Evolutionary conservation across 2,888 invertebrate species (phyloP).

Genomic region (Pollenia griseotomentosa): DNA sequence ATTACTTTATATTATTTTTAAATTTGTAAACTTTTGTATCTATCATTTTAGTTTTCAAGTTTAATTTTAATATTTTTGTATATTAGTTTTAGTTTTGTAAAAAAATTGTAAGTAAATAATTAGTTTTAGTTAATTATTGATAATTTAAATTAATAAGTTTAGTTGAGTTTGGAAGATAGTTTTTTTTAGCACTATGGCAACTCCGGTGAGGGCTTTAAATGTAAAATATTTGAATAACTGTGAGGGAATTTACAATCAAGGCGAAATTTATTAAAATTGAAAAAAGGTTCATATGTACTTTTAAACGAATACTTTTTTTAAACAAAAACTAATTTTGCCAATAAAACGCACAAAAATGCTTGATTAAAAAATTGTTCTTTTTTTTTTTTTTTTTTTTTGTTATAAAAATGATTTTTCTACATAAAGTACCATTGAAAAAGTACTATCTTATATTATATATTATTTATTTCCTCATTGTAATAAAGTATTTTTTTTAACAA

Average conservation of each 20-base stretch:
- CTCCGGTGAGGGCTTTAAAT: too few relatives aligned
- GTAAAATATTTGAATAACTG: too few relatives aligned
- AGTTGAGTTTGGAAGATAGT: not conserved
- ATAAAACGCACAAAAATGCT: not conserved
- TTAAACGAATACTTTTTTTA: not conserved
- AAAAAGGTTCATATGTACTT: not conserved
- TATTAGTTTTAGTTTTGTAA: constrained; percentile 20
- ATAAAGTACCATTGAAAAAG: too few relatives aligned
- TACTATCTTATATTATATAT: too few relatives aligned
- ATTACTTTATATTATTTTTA: not conserved
- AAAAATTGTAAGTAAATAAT: not conserved
- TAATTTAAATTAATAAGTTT: constrained; percentile 11
- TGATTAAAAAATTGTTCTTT: too few relatives aligned
- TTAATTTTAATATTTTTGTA: not conserved
- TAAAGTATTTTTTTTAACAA: not conserved
- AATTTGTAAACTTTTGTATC: constrained; percentile 25
- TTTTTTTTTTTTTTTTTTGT: too few relatives aligned
- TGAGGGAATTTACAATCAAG: too few relatives aligned
- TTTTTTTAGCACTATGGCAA: constrained; percentile 18
- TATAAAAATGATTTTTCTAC: too few relatives aligned
- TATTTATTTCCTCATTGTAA: not conserved
- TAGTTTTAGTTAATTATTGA: constrained; percentile 17
- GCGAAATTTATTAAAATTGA: too few relatives aligned
- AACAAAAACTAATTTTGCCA: not conserved
- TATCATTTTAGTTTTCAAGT: constrained; percentile 11